Base-by-base conservation (phyloP, 2,888 invertebrate genomes). In the Chorisops tibialis region DNA sequence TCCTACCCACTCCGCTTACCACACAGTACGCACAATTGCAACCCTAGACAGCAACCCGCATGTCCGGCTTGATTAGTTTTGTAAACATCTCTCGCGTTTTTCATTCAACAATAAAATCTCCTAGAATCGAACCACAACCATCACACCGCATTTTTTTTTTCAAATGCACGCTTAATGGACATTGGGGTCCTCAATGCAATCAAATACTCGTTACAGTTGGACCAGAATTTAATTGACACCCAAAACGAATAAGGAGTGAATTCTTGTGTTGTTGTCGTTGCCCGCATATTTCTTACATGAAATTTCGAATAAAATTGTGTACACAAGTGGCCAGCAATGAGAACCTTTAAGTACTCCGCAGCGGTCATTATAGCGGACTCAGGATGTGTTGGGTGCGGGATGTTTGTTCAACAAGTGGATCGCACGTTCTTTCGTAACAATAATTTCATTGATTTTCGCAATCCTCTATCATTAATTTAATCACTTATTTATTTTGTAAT, bases 71-170 rank as follows among this genome's bases (percentile, higher is more conserved):
- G 61, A 64, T 64, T 64, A 61, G 64, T 64, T 64, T 64, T 61
- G 64, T 64, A 64, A 64, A 64, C 64, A 64, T 47, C 52, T 59
- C 50, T 64, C 61, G 61, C 64, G 22, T 51, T 64, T 61, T 64
- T 59, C 59, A 58, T 63, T 51, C 51, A 21, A 19, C 43, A 56
- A 45, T 18, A 61, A 63, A 63, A 48, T 30, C 50, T 38, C 61
- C 24, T 45, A 50, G 43, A 64, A 45, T 48, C 45, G 19, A 19
- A n/a, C 24, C 24, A 24, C 21, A 22, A n/a, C n/a, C 24, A 35
- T 16, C 14, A 35, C 30, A 35, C 12, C 19, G n/a, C 39, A 41
- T 12, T 41, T 11, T 4, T 5, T 16, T 24, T n/a, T 16, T 19
- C 47, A n/a, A 56, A 56, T 30, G n/a, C 18, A 41, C 41, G 24